A percentile compares a stretch with the other conserved stretches of the same genome.
These are phyloP conservation scores for Psittacus erithacus DNA, from an alignment of 2,113 vertebrate genomes.

Conservation along the genomic window DNA sequence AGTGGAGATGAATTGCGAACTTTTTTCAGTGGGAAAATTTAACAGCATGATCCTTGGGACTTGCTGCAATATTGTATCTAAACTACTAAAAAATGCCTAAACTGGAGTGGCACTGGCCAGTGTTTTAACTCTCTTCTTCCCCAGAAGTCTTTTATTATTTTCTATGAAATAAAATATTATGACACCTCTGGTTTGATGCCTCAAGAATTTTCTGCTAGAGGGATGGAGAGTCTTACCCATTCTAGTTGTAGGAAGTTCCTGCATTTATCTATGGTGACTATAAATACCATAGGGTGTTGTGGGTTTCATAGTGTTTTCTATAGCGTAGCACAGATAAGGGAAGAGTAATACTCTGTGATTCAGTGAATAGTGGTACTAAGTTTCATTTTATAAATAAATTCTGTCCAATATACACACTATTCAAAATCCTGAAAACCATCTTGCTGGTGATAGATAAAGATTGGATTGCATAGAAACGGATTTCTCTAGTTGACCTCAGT, in stretches of 20 bases:
- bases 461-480: background rate
- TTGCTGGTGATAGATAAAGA: background rate
- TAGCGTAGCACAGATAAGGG: background rate
- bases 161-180: background rate
- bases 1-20: background rate
- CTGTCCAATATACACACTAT: background rate
- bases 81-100: background rate
- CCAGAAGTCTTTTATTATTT: background rate
- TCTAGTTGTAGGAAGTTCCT: background rate
- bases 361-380: background rate
- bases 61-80: background rate
- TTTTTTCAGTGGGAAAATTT: background rate
- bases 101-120: background rate
- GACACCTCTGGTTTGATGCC: background rate
- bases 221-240: background rate
- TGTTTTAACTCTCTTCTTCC: background rate
- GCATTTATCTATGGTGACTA: background rate
- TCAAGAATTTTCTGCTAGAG: background rate
- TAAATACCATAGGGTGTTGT: background rate
- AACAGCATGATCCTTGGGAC: background rate
- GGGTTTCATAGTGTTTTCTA: background rate
- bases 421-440: background rate
- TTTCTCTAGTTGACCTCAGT: background rate
- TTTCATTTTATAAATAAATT: background rate
- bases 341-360: background rate